These are phyloP conservation scores for Urophycis tenuis DNA, from an alignment of 2,797 vertebrate species.

Conservation along the genomic window DNA sequence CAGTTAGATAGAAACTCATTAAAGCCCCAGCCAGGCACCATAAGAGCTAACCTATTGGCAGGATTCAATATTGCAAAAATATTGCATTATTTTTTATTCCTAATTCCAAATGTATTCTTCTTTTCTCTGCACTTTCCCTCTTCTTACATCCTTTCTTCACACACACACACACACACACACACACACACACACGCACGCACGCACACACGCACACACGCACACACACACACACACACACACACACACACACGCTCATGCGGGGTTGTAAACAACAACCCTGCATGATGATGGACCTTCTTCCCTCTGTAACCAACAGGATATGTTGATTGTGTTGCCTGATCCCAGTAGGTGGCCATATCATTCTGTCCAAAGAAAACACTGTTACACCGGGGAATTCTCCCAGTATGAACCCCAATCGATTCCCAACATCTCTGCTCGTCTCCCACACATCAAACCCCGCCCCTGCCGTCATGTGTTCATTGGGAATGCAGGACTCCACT, in stretches of 20 bases:
- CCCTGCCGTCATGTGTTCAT: background rate
- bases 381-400: background rate
- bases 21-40: background rate
- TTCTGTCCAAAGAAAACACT: background rate
- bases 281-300: background rate
- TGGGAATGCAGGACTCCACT: background rate
- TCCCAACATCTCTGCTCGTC: background rate
- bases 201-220: constrained; percentile 8
- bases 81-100: background rate
- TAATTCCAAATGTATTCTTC: background rate
- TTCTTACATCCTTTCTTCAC: background rate
- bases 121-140: background rate
- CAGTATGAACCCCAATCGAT: background rate
- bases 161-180: background rate
- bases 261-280: no score
- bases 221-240: no score
- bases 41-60: background rate
- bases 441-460: background rate
- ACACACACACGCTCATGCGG: background rate
- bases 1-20: constrained; percentile 12
- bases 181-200: constrained; percentile 7
- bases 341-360: background rate
- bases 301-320: background rate
- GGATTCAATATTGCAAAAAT: background rate
- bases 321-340: background rate